Conservation (phyloP, 2,797 vertebrate genomes). For the Scolopax rusticola region DNA sequence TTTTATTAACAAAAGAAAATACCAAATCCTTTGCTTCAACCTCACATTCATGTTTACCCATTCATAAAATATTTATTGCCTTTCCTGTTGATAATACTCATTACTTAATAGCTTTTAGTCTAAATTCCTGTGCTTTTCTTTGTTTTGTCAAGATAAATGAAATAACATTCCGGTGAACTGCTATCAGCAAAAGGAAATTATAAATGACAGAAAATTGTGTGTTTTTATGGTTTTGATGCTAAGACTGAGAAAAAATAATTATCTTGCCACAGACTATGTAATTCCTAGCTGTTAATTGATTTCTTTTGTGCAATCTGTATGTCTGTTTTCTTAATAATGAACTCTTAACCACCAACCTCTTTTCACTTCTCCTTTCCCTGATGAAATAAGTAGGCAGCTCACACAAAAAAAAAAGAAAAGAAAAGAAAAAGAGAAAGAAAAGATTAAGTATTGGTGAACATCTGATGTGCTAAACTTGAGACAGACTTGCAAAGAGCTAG, state of each 20-base stretch:
- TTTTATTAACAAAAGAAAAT: not conserved
- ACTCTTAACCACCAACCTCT: not conserved
- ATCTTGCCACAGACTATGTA: not conserved
- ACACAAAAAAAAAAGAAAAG: not conserved
- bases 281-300: not conserved
- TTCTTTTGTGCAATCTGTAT: not conserved
- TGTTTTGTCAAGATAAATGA: not conserved
- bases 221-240: not conserved
- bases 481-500: not conserved
- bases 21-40: not conserved
- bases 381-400: not conserved
- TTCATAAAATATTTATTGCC: not conserved
- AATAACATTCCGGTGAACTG: not conserved
- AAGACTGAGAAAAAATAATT: not conserved
- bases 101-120: not conserved
- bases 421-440: not conserved
- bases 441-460: not conserved
- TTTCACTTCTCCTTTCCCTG: not conserved
- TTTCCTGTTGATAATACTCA: not conserved
- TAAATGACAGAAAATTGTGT: not conserved
- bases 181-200: constrained; percentile 2
- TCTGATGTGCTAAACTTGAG: not conserved
- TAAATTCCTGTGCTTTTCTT: not conserved
- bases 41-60: not conserved
- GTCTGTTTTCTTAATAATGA: not conserved